Evolutionary conservation across 2,113 vertebrate genomes (phyloP).

Genomic region (Meles meles): DNA sequence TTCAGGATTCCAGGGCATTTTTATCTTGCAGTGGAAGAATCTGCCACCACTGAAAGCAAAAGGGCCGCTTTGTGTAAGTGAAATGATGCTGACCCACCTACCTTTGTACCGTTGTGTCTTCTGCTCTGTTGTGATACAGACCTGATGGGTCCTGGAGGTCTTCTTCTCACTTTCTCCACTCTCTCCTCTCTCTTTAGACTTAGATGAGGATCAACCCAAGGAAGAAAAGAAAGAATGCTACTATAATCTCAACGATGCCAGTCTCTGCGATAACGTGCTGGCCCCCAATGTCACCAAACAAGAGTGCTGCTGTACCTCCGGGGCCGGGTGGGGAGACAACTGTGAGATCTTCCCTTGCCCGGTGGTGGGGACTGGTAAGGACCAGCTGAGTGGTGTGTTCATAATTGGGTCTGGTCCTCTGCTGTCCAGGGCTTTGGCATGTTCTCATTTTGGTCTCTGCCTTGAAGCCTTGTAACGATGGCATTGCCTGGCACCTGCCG

Average conservation of each 20-base stretch:
- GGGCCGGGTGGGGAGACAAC: slow-evolving; percentile 98
- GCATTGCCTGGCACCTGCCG: neutral
- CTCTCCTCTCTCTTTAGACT: slow-evolving; percentile 36
- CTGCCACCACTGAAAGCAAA: neutral
- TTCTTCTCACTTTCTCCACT: neutral
- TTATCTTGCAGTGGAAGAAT: neutral
- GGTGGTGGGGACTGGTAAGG: slow-evolving; percentile 91
- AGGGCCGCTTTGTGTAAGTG: neutral
- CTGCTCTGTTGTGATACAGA: neutral
- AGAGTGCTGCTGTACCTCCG: slow-evolving; percentile 97
- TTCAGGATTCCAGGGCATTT: neutral
- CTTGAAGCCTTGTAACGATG: neutral
- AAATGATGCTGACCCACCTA: neutral
- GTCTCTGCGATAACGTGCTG: slow-evolving; percentile 96
- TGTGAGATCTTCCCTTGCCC: slow-evolving; percentile 98
- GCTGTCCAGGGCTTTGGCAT: neutral
- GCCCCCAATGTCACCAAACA: slow-evolving; percentile 93
- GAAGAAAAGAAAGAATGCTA: slow-evolving; percentile 97
- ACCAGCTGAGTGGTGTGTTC: rapidly evolving
- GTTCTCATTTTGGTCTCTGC: neutral
- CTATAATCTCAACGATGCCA: slow-evolving; percentile 93
- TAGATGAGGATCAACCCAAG: slow-evolving; percentile 67
- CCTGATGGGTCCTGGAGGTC: neutral
- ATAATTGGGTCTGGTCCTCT: neutral
- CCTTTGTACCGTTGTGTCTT: neutral